These are phyloP conservation scores for Antheraea mylitta DNA, from an alignment of 1,140 invertebrate species.

Conservation along the genomic window DNA sequence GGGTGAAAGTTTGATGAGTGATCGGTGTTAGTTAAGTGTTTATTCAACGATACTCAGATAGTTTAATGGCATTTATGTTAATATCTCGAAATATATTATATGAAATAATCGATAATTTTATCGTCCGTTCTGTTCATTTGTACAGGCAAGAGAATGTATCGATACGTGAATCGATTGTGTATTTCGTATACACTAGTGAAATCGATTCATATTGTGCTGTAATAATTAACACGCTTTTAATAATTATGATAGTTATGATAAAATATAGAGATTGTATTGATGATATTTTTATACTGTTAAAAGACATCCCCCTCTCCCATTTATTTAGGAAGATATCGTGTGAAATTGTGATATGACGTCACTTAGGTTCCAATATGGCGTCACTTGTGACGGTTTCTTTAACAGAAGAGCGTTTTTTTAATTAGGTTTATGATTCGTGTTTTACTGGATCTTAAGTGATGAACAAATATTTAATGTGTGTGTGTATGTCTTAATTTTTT, in stretches of 20 bases:
- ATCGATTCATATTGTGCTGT: too few species aligned
- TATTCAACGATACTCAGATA: conserved; percentile 32
- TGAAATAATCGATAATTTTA: neutral
- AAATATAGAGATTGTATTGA: conserved; percentile 37
- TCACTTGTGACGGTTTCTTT: neutral
- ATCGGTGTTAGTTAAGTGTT: conserved; percentile 18
- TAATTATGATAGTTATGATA: neutral
- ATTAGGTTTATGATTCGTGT: neutral
- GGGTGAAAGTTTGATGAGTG: conserved; percentile 22
- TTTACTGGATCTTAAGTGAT: neutral
- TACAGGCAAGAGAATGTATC: neutral
- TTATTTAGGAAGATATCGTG: conserved; percentile 16
- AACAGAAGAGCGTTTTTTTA: too few species aligned
- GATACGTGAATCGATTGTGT: too few species aligned
- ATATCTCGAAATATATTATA: neutral
- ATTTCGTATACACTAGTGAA: too few species aligned
- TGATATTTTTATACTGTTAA: conserved; percentile 72
- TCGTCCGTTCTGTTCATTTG: neutral
- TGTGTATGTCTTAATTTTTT: conserved; percentile 4
- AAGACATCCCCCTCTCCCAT: conserved; percentile 45
- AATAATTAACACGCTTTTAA: neutral
- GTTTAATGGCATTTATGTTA: conserved; percentile 16
- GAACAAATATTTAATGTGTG: neutral
- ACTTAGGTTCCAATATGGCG: neutral
- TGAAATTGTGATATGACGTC: conserved; percentile 22